Evolutionary conservation across 2,888 invertebrate species (phyloP), one percentile per base, ranked within the genome.

Genomic region (Drosophila barbarae): DNA sequence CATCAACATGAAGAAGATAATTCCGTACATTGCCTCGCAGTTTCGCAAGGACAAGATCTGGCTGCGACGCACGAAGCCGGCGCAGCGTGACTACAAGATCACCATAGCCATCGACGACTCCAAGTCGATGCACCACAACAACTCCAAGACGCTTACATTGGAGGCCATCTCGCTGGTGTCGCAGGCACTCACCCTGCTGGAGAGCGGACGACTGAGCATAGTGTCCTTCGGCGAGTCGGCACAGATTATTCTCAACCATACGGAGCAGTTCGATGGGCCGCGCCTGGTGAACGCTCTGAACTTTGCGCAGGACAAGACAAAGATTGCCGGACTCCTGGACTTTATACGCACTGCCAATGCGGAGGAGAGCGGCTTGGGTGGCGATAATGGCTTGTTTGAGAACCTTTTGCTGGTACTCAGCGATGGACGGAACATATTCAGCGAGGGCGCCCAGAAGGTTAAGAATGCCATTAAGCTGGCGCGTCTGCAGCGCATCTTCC

Each of bases 1-100:
- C 8, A 95, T 99, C 53, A 99, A 99, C 90, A 99, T 99, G 99
- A 93, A 98, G 46, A 96, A 89, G 77, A 95, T 99, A 56, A 98
- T 99, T 86, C 97, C 99, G 0, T 99, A 99, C 90, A 98, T 99
- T 75, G 99, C 99, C 18, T 98, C 98, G 68, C 96, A 99, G 89
- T 99, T 98, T 90, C 93, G 99, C 44, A 99, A 99, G 89, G 99
- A 99, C 88, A 98, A 98, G 89, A 99, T 99, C 85, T 99, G 99
- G 99, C 88, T 99, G 84, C 91, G 99, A 13, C 91, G 99, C 56
- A 98, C 97, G 0, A 97, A 97, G 88, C 98, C 98, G 0, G 97
- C 96, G 1, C 96, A 97, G 86, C 92, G 99, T 49, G 95, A 99
- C 78, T 99, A 99, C 90, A 98, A 98, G 89, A 96, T 99, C 50